A percentile compares a stretch with the other conserved stretches of the same genome.
These are phyloP conservation scores for Cyrtodaria siliqua DNA, from an alignment of 2,888 invertebrate genomes.

Conservation along the genomic window DNA sequence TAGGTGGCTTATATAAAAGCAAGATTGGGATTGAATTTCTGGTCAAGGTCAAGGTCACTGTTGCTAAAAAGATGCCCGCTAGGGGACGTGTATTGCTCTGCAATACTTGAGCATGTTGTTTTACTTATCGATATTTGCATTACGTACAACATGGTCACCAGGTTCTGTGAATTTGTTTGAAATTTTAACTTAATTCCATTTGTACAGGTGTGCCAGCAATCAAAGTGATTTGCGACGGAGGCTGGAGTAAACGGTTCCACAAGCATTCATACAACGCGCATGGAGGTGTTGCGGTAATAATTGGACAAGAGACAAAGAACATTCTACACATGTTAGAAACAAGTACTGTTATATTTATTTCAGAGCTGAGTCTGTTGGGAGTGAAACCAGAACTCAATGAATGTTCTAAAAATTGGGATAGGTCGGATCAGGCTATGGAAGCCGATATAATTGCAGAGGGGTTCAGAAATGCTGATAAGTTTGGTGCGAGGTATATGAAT, in stretches of 20 bases:
- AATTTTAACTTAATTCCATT: too few species aligned
- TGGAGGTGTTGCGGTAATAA: conserved; percentile 37
- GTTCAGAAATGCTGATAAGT: conserved; percentile 47
- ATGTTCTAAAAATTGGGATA: conserved; percentile 57
- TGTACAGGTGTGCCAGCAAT: conserved; percentile 24
- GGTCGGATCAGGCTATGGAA: conserved; percentile 49
- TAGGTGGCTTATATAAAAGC: too few species aligned
- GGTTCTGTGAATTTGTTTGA: too few species aligned
- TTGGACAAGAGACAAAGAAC: conserved; percentile 34
- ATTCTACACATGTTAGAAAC: conserved; percentile 39
- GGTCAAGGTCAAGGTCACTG: too few species aligned
- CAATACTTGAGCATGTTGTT: too few species aligned
- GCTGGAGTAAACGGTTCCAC: conserved; percentile 52
- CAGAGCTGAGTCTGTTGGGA: not conserved
- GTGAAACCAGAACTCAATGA: conserved; percentile 18
- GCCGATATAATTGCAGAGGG: conserved; percentile 52
- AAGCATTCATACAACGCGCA: conserved; percentile 41
- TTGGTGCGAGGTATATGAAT: conserved; percentile 26
- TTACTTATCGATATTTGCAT: too few species aligned
- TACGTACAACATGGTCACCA: too few species aligned
- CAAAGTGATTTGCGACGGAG: conserved; percentile 61
- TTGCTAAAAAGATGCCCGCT: too few species aligned
- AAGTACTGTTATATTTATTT: conserved; percentile 32
- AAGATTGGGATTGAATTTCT: too few species aligned
- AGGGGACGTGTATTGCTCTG: too few species aligned